Evolutionary conservation across 2,797 vertebrate species (phyloP).

Genomic region (Poecilia wingei): DNA sequence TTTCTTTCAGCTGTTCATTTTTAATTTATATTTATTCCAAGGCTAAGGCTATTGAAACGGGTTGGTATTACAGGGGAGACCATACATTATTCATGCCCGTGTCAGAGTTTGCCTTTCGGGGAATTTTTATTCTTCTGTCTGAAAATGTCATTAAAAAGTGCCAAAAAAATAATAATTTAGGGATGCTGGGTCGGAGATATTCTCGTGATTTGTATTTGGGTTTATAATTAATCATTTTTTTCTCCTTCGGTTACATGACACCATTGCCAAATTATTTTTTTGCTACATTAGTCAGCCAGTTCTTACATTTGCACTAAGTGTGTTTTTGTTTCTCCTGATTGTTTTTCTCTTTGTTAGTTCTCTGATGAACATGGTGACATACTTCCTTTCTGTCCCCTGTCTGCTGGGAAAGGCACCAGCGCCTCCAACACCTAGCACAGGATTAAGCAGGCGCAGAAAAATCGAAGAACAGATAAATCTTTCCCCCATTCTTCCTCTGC

Average conservation of each 20-base stretch:
- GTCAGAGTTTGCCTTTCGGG: constrained; percentile 1
- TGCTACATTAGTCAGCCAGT: neutral
- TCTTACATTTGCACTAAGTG: neutral
- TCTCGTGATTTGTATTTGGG: neutral
- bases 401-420: neutral
- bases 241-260: neutral
- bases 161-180: neutral
- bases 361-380: neutral
- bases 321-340: neutral
- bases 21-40: constrained; percentile 7
- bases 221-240: neutral
- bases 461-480: neutral
- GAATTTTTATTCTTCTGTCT: constrained; percentile 11
- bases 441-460: neutral
- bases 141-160: neutral
- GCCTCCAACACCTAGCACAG: neutral
- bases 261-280: neutral
- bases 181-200: too few relatives aligned
- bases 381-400: neutral
- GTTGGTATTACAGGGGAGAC: neutral
- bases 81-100: constrained; percentile 14
- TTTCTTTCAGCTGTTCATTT: neutral
- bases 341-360: neutral
- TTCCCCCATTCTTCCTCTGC: neutral
- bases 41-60: neutral